Evolutionary conservation across 2,888 invertebrate genomes (phyloP), one percentile per base, ranked within the genome.

Genomic region (Eupithecia subfuscata): DNA sequence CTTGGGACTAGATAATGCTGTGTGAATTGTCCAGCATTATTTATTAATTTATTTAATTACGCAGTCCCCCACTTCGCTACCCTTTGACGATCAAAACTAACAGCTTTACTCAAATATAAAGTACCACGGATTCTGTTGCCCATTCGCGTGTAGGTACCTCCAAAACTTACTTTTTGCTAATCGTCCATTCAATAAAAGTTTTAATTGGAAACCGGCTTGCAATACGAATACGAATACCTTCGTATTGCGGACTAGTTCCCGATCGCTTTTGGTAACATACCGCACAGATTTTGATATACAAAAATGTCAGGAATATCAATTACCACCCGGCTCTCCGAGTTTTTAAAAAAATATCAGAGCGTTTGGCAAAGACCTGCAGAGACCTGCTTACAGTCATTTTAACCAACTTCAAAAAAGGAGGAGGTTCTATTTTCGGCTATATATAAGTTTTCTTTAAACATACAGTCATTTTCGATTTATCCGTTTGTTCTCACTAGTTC

Each of bases 131-230:
- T 43, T 70, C 48, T 63, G 37, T 48, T 9, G 45, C 34, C 14
- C 64, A 70, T 73, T 81, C 76, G 80, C 72, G 70, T 78, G 78
- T 34, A 34, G 7, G 30, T 30, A 30, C 30, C 37, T 75, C 73
- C 64, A 78, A 73, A 77, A 75, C 78, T 76, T 77, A 88, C 89
- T 91, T 92, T 92, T 91, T 92, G 90, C 86, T 89, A 90, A 91
- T 90, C 88, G 84, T 40, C 84, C 84, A 84, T 85, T 84, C 86
- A 78, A 87, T 86, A 88, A 81, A 92, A 91, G 85, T 91, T 91
- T 91, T 91, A 91, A 91, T 91, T 91, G 88, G 86, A 82, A 83
- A 84, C 82, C 83, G 84, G 85, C 82, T 84, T 82, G 83, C 30
- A 30, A 30, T 30, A 30, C 30, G 30, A 30, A 30, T 30, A 3